These are phyloP conservation scores for Leistus spinibarbis DNA, from an alignment of 2,888 invertebrate genomes.

Conservation along the genomic window DNA sequence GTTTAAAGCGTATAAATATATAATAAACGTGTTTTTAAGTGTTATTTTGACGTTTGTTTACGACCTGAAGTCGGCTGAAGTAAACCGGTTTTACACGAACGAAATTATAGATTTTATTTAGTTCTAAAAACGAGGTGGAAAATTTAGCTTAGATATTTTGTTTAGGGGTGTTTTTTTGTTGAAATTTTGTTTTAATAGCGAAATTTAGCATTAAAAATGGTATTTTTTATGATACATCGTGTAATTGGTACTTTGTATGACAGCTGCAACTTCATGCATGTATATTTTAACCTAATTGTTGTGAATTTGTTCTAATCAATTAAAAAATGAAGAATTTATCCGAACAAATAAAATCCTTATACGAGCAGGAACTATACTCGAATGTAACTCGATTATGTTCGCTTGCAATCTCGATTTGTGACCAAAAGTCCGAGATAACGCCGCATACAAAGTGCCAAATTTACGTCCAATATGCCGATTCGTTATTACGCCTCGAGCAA, in stretches of 20 bases:
- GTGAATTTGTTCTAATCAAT: neutral
- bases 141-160: no score
- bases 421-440: slow-evolving; percentile 68
- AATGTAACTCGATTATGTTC: slow-evolving; percentile 74
- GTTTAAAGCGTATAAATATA: neutral
- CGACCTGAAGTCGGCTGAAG: neutral
- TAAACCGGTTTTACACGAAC: neutral
- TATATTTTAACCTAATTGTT: neutral
- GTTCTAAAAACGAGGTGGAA: neutral
- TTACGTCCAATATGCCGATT: slow-evolving; percentile 72
- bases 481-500: slow-evolving; percentile 69
- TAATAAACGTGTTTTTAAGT: slow-evolving; percentile 3
- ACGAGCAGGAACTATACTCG: slow-evolving; percentile 73
- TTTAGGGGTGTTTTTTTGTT: no score
- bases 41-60: slow-evolving; percentile 12
- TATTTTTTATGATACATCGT: neutral
- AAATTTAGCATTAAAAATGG: no score
- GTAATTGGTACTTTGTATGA: neutral
- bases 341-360: slow-evolving; percentile 72
- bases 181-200: no score
- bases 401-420: slow-evolving; percentile 67
- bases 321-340: slow-evolving; percentile 64
- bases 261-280: neutral
- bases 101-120: neutral
- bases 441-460: slow-evolving; percentile 71